Evolutionary conservation across 1,140 invertebrate genomes (phyloP).

Genomic region (Paraescarpia echinospica): DNA sequence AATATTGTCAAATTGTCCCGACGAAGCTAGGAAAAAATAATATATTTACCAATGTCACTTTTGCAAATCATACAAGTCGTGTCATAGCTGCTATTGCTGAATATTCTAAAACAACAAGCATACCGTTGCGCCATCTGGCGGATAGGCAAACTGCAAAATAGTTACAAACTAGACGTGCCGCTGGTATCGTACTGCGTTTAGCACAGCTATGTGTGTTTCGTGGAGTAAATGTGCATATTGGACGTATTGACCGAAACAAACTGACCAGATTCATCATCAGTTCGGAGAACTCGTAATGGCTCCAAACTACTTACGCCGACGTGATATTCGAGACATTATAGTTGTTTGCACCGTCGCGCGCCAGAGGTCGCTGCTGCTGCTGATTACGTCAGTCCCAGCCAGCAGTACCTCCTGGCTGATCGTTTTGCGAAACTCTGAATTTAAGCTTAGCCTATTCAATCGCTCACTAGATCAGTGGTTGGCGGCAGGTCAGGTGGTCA

Average conservation of each 20-base stretch:
- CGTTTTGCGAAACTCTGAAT: no score
- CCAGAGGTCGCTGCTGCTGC: no score
- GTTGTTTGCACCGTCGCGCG: no score
- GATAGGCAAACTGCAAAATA: not conserved
- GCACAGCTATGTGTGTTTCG: not conserved
- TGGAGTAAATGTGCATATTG: not conserved
- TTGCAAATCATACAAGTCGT: not conserved
- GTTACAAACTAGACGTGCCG: not conserved
- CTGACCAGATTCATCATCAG: not conserved
- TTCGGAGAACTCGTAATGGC: not conserved
- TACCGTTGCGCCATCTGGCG: not conserved
- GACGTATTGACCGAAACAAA: not conserved
- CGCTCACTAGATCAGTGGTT: no score
- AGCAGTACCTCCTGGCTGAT: no score
- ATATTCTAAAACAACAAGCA: not conserved
- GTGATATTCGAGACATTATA: not conserved
- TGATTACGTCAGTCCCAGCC: no score
- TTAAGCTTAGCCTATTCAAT: no score
- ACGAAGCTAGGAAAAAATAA: not conserved
- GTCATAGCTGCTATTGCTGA: not conserved
- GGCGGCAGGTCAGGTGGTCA: no score
- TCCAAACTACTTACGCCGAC: not conserved
- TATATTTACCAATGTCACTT: not conserved
- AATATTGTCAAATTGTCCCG: not conserved
- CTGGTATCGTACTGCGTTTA: not conserved